Percentiles rank a stretch among this genome's conserved stretches.
phyloP scores from a whole-genome alignment of 2,888 invertebrate genomes.

The Yponomeuta sedellus region DNA sequence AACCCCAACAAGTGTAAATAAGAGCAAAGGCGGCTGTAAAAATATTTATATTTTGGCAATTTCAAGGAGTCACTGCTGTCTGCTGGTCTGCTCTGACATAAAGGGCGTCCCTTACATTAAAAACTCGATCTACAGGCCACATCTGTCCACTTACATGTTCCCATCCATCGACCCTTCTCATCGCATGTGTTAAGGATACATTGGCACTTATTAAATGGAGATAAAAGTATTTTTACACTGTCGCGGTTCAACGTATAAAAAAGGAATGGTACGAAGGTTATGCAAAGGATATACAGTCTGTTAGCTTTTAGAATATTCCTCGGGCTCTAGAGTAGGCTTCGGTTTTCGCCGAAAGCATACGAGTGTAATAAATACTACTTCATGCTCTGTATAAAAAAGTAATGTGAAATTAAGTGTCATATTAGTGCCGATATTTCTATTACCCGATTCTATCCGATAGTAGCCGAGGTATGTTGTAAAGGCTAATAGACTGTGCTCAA shows the following conservation, averaged over 20 bases:
- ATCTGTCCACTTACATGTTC: conserved; percentile 31
- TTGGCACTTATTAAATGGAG: neutral
- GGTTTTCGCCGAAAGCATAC: too few relatives aligned
- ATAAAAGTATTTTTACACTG: neutral
- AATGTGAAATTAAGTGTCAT: too few relatives aligned
- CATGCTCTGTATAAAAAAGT: too few relatives aligned
- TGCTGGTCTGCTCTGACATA: conserved; percentile 7
- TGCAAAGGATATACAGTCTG: neutral
- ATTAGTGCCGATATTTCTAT: too few relatives aligned
- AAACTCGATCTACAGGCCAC: conserved; percentile 28
- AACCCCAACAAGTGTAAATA: neutral
- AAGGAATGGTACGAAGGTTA: neutral
- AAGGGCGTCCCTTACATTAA: conserved; percentile 16
- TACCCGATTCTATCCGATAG: too few relatives aligned
- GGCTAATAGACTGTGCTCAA: too few relatives aligned
- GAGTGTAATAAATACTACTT: too few relatives aligned
- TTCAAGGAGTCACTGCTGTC: neutral
- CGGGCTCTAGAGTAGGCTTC: too few relatives aligned
- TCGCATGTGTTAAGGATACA: neutral
- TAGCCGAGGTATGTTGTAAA: too few relatives aligned
- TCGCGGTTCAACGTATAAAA: neutral
- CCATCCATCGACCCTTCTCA: conserved; percentile 45
- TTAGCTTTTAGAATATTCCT: too few relatives aligned
- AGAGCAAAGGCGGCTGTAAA: neutral
- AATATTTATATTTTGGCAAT: conserved; percentile 6